phyloP scores from a whole-genome alignment of 2,888 invertebrate species.

The Polia nebulosa region DNA sequence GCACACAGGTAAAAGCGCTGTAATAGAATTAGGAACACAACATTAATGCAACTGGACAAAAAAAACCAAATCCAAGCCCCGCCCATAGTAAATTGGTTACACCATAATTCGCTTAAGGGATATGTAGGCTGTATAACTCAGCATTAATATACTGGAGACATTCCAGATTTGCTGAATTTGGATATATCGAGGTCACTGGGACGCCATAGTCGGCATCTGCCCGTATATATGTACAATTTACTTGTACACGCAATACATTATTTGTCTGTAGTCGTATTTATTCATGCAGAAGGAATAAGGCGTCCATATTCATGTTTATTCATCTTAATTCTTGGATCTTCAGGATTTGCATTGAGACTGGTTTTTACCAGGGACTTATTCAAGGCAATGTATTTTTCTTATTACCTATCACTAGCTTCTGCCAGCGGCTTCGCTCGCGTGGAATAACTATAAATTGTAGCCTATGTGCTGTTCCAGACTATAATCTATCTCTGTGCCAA shows the following conservation, averaged over 20 bases:
- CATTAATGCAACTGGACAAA: background rate
- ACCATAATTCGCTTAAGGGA: slow-evolving; percentile 44
- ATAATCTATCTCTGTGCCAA: too few species aligned
- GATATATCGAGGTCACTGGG: slow-evolving; percentile 58
- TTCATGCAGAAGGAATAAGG: slow-evolving; percentile 16
- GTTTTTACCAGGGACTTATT: slow-evolving; percentile 1
- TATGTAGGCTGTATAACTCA: slow-evolving; percentile 40
- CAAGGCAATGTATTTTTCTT: background rate
- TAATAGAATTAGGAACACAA: background rate
- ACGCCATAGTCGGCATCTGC: slow-evolving; percentile 29
- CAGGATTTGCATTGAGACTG: slow-evolving; percentile 18
- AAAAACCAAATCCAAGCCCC: slow-evolving; percentile 11
- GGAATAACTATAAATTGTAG: too few species aligned
- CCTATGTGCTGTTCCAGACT: too few species aligned
- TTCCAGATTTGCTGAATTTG: slow-evolving; percentile 61
- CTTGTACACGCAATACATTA: slow-evolving; percentile 18
- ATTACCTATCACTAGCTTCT: too few species aligned
- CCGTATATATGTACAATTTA: slow-evolving; percentile 24
- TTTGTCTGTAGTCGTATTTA: slow-evolving; percentile 20
- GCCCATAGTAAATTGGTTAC: slow-evolving; percentile 33
- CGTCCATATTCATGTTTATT: slow-evolving; percentile 28
- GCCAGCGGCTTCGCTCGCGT: too few species aligned
- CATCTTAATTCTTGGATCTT: slow-evolving; percentile 9
- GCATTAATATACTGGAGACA: slow-evolving; percentile 63
- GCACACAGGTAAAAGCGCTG: background rate